Percentiles rank a stretch among this genome's conserved stretches.
Conservation (phyloP, 2,888 invertebrate genomes). For the Polydrusus cervinus region DNA sequence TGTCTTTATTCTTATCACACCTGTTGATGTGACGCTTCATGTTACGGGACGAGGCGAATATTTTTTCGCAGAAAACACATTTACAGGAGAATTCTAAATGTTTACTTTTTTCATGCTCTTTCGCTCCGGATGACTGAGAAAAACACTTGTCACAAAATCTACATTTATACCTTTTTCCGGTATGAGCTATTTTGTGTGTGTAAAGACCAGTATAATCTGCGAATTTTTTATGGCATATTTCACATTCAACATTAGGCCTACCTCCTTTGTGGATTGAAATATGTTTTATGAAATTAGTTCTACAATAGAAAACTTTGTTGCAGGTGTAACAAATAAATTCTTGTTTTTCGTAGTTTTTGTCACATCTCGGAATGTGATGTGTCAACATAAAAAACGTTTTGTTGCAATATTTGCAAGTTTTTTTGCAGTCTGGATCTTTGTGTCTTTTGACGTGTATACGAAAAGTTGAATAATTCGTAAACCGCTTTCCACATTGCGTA, state of each 20-base stretch:
- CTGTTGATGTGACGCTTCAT: slow-evolving; percentile 42
- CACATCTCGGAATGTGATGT: not conserved
- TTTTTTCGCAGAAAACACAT: no score
- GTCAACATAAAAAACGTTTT: no score
- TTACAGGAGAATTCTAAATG: not conserved
- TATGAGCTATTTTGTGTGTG: not conserved
- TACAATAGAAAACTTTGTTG: slow-evolving; percentile 26
- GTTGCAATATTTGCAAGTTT: no score
- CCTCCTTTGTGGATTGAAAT: slow-evolving; percentile 54
- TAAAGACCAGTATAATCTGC: slow-evolving; percentile 72
- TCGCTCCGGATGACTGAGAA: not conserved
- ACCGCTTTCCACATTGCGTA: no score
- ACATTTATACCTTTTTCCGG: not conserved
- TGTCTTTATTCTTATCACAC: slow-evolving; percentile 18
- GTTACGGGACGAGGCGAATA: no score
- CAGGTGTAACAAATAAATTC: not conserved
- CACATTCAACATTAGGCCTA: slow-evolving; percentile 68
- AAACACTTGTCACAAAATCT: not conserved
- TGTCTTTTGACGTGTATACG: no score
- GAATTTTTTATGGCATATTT: slow-evolving; percentile 76
- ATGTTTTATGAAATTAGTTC: no score
- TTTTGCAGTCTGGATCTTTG: no score
- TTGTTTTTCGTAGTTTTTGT: not conserved
- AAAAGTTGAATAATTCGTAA: no score
- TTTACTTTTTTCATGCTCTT: not conserved